Evolutionary conservation across 2,113 vertebrate genomes (phyloP).

Genomic region (Pituophis catenifer): DNA sequence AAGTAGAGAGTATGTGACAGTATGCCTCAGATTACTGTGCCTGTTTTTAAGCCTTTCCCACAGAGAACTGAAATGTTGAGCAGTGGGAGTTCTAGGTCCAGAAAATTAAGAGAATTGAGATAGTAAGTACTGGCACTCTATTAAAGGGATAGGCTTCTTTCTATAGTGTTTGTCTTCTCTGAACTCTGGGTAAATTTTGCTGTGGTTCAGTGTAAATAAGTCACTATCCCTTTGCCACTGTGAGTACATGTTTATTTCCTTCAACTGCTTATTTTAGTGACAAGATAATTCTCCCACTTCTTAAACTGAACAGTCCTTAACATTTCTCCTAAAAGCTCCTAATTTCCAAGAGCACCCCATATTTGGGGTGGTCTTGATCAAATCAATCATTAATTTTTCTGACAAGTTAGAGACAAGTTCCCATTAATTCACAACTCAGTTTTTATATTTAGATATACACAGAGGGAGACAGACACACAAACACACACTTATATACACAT

Average conservation of each 20-base stretch:
- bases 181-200: neutral
- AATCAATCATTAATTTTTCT: constrained; percentile 40
- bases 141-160: neutral
- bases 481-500: too few relatives aligned
- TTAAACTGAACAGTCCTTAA: constrained; percentile 42
- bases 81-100: neutral
- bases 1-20: neutral
- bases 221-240: neutral
- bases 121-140: neutral
- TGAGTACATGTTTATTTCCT: constrained; percentile 22
- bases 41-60: constrained; percentile 12
- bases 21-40: neutral
- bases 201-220: constrained; percentile 35
- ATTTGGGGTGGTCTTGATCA: constrained; percentile 1
- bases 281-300: constrained; percentile 46
- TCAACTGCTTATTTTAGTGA: constrained; percentile 42
- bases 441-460: neutral
- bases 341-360: constrained; percentile 33
- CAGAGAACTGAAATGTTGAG: constrained; percentile 11
- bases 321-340: constrained; percentile 34
- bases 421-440: constrained; percentile 25
- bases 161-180: constrained; percentile 8
- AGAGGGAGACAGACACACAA: neutral
- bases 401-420: constrained; percentile 10
- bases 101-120: neutral